Evolutionary conservation across 2,113 vertebrate species (phyloP), one percentile per base, ranked within the genome.

Genomic region (Nestor notabilis): DNA sequence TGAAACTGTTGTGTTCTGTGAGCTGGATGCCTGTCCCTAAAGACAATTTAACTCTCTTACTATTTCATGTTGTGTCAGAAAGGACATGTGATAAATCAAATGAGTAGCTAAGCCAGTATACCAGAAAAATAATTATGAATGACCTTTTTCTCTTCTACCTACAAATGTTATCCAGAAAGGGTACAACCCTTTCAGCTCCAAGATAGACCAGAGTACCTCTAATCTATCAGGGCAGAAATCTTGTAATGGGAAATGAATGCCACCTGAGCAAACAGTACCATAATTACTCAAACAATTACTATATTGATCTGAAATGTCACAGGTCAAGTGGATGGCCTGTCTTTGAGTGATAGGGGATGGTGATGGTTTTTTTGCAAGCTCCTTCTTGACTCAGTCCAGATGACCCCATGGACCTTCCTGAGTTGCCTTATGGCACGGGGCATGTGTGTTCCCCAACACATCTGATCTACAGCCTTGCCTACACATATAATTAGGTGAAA

Each of bases 111-210:
- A 93, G 65, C 28, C 74, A 89, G 17, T 61, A 72, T 65, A 96
- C 49, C 44, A 79, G 92, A 78, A 93, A 93, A 92, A 97, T 87
- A 93, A 97, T 96, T 87, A 96, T 50, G 69, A 92, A 93, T 93
- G 93, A 95, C 94, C 92, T 95, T 97, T 96, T 92, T 33, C 69
- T 90, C 69, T 92, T 91, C 65, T 61, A 76, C 52, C 66, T 93
- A 79, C 52, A 93, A 89, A 93, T 87, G 83, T 92, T 91, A 92
- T 52, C 60, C 83, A 95, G 80, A 87, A 96, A 81, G 72, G 27
- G 35, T 78, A 82, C 29, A 94, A 61, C 29, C 43, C 91, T 87
- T 96, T 93, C 69, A 64, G 52, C 24, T 89, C 65, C 47, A 79
- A 7, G 21, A 82, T 5, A 89, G 60, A 78, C 43, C 77, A 60